phyloP scores from a whole-genome alignment of 1,140 invertebrate species.

The Philotrypesis tridentata region DNA sequence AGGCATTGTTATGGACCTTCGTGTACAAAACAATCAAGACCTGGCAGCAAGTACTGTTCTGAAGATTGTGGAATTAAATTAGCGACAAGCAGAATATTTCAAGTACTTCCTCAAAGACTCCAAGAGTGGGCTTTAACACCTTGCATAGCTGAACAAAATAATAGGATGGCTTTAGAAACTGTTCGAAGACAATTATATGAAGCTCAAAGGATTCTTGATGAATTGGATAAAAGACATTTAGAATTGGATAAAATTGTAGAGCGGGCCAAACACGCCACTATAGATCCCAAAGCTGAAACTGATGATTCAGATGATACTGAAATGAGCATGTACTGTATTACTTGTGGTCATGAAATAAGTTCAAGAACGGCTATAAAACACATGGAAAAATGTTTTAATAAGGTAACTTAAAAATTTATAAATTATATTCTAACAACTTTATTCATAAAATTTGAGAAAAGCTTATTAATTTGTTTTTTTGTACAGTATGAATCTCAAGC shows the following conservation, averaged over 20 bases:
- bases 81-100: conserved; percentile 89
- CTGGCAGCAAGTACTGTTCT: conserved; percentile 95
- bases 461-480: conserved; percentile 51
- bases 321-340: conserved; percentile 95
- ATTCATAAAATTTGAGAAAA: no score
- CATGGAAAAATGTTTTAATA: conserved; percentile 97
- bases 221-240: conserved; percentile 83
- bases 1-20: conserved; percentile 94
- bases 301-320: conserved; percentile 87
- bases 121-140: conserved; percentile 95
- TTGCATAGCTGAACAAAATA: conserved; percentile 90
- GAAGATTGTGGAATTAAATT: conserved; percentile 94
- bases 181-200: conserved; percentile 86
- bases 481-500: conserved; percentile 95
- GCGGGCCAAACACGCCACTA: conserved; percentile 80
- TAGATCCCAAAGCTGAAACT: conserved; percentile 77
- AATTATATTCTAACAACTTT: conserved; percentile 39
- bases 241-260: conserved; percentile 90
- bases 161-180: conserved; percentile 86
- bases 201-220: conserved; percentile 83
- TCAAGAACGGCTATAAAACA: conserved; percentile 91
- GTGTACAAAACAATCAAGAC: conserved; percentile 85
- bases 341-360: conserved; percentile 95
- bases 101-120: conserved; percentile 91
- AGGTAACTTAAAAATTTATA: conserved; percentile 72